A percentile compares a stretch with the other conserved stretches of the same genome.
These are phyloP conservation scores for Junonia oenone DNA, from an alignment of 2,888 invertebrate species.

Conservation along the genomic window DNA sequence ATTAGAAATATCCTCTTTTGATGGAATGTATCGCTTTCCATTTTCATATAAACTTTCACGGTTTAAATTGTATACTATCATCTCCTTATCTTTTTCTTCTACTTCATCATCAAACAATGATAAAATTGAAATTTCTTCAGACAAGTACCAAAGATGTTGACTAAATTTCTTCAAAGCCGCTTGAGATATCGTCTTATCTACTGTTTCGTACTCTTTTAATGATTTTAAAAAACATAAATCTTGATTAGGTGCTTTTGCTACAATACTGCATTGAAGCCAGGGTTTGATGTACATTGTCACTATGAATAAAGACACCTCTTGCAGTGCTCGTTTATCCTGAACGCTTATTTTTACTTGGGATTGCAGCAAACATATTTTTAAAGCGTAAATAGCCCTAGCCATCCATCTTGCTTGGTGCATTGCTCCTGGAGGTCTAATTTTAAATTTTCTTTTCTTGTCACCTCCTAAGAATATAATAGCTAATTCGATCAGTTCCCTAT, in stretches of 20 bases:
- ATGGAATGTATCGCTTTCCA: too few relatives aligned
- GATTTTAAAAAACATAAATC: too few relatives aligned
- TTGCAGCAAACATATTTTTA: neutral
- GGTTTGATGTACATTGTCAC: neutral
- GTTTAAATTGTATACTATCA: too few relatives aligned
- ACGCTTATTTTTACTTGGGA: neutral
- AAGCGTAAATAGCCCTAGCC: neutral
- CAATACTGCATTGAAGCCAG: neutral
- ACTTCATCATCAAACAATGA: too few relatives aligned
- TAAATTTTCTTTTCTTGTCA: neutral
- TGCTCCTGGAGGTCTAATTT: neutral
- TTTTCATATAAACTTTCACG: too few relatives aligned
- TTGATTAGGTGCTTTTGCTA: neutral
- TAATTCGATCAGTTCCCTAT: neutral
- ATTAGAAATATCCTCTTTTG: too few relatives aligned
- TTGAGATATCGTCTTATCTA: too few relatives aligned
- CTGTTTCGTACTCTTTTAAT: too few relatives aligned
- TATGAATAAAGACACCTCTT: neutral
- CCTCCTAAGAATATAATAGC: neutral
- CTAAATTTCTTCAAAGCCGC: too few relatives aligned
- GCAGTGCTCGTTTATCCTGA: neutral
- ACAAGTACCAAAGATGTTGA: too few relatives aligned
- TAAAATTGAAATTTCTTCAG: too few relatives aligned
- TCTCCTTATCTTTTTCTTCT: too few relatives aligned
- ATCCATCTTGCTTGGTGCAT: neutral